A percentile compares a stretch with the other conserved stretches of the same genome.
phyloP scores from a whole-genome alignment of 2,797 vertebrate species.

The Melanotaenia maccullochi region DNA sequence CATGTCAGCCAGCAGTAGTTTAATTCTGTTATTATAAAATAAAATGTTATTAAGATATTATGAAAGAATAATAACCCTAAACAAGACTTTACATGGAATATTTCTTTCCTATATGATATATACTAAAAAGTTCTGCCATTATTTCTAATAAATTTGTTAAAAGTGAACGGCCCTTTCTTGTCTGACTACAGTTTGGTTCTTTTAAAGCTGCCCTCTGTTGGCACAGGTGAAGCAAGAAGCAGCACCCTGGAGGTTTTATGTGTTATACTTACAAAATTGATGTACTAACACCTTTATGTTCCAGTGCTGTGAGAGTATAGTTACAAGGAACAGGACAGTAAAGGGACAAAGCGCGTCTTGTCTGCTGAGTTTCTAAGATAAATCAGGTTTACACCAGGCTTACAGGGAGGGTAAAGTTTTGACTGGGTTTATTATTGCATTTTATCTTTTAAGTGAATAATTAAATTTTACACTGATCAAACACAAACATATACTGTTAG shows the following conservation, averaged over 20 bases:
- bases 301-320: not conserved
- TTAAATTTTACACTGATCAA: conserved; percentile 2
- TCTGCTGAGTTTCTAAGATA: not conserved
- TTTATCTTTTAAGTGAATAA: not conserved
- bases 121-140: too few species aligned
- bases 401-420: not conserved
- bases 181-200: too few species aligned
- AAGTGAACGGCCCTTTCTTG: too few species aligned
- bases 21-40: too few species aligned
- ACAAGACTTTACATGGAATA: too few species aligned
- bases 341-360: not conserved
- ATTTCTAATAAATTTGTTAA: too few species aligned
- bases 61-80: too few species aligned
- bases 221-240: too few species aligned
- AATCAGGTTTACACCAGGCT: conserved; percentile 15
- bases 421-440: conserved; percentile 20
- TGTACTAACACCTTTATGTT: not conserved
- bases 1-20: not conserved
- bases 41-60: too few species aligned
- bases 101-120: too few species aligned
- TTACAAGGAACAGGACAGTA: not conserved
- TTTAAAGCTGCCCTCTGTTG: too few species aligned
- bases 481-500: conserved; percentile 1
- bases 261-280: not conserved
- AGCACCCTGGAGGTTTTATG: not conserved